A percentile compares a stretch with the other conserved stretches of the same genome.
phyloP scores from a whole-genome alignment of 1,140 invertebrate genomes.

The Physella acuta region DNA sequence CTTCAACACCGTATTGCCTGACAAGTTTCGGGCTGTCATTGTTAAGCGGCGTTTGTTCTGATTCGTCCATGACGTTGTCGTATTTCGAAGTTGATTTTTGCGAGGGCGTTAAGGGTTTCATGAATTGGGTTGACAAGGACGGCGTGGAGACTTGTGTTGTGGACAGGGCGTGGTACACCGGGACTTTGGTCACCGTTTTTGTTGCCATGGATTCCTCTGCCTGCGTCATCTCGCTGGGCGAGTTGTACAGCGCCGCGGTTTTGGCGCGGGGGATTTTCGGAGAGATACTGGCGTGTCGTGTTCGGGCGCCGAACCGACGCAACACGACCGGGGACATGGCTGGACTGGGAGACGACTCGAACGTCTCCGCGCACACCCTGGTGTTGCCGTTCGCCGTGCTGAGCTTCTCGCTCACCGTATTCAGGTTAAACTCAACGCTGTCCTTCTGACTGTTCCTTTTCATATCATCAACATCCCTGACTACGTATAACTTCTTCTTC shows the following conservation, averaged over 20 bases:
- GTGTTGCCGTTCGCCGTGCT: not conserved
- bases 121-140: not conserved
- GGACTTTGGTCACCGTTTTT: not conserved
- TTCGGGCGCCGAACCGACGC: constrained; percentile 14
- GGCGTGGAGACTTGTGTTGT: not conserved
- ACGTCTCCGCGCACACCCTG: constrained; percentile 1
- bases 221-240: constrained; percentile 8
- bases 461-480: not conserved
- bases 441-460: not conserved
- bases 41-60: too few relatives aligned
- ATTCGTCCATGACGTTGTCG: constrained; percentile 11
- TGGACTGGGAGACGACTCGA: constrained; percentile 7
- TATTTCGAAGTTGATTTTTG: constrained; percentile 17
- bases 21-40: too few relatives aligned
- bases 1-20: too few relatives aligned
- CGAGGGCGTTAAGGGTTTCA: not conserved
- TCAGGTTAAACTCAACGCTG: not conserved
- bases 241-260: constrained; percentile 21
- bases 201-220: not conserved
- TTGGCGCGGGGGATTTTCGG: constrained; percentile 24
- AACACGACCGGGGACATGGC: constrained; percentile 14
- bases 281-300: constrained; percentile 21
- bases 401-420: not conserved
- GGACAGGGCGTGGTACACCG: not conserved
- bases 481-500: constrained; percentile 18